A percentile compares a stretch with the other conserved stretches of the same genome.
Conservation (phyloP, 2,888 invertebrate genomes). For the Dasysyrphus albostriatus region DNA sequence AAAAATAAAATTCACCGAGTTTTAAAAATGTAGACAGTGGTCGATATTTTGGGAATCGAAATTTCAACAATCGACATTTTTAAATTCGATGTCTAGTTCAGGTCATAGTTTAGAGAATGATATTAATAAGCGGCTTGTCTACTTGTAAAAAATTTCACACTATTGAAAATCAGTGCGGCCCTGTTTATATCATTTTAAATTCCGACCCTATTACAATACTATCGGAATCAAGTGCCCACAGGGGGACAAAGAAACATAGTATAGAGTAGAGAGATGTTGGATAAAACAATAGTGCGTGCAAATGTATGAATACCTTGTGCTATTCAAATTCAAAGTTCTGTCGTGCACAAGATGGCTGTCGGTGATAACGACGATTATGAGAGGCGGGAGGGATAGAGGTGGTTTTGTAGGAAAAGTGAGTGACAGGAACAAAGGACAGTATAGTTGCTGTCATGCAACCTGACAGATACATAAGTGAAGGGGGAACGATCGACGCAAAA, state of each 20-base stretch:
- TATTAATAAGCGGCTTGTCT: too few relatives aligned
- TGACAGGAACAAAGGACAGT: constrained; percentile 56
- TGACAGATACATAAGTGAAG: constrained; percentile 24
- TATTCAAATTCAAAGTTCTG: constrained; percentile 41
- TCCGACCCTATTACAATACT: neutral
- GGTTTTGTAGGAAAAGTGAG: constrained; percentile 29
- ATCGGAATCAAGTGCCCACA: neutral
- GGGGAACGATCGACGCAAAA: constrained; percentile 24
- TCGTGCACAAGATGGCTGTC: constrained; percentile 56
- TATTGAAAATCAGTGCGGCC: neutral
- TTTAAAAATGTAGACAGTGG: too few relatives aligned
- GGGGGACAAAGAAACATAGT: neutral
- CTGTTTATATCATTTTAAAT: neutral
- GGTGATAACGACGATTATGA: constrained; percentile 13
- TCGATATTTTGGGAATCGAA: too few relatives aligned
- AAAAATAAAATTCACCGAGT: too few relatives aligned
- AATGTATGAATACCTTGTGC: constrained; percentile 59
- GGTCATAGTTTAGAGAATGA: too few relatives aligned
- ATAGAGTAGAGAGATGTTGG: neutral
- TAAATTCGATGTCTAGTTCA: too few relatives aligned
- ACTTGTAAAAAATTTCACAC: too few relatives aligned
- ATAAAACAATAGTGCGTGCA: constrained; percentile 72
- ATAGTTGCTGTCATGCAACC: constrained; percentile 64
- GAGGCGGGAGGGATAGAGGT: too few relatives aligned
- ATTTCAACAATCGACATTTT: too few relatives aligned